phyloP scores from a whole-genome alignment of 2,888 invertebrate genomes.

The Augochlorella aurata region DNA sequence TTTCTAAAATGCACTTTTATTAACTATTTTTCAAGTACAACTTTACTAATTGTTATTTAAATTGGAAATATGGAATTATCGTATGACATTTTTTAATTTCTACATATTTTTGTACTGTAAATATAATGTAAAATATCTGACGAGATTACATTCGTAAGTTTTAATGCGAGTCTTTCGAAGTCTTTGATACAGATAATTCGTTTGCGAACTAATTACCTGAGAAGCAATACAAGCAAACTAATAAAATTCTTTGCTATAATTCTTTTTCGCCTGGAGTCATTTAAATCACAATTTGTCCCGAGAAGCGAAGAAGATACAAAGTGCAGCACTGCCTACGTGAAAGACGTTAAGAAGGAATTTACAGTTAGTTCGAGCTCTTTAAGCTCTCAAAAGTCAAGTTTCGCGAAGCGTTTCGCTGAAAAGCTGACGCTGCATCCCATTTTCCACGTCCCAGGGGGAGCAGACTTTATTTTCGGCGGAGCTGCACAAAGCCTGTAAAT shows the following conservation, averaged over 20 bases:
- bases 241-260: not conserved
- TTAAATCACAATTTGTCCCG: slow-evolving; percentile 16
- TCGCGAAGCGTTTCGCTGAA: slow-evolving; percentile 24
- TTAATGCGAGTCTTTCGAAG: not conserved
- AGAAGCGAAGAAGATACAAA: slow-evolving; percentile 8
- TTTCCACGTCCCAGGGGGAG: slow-evolving; percentile 23
- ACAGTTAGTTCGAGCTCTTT: slow-evolving; percentile 29
- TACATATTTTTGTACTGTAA: not conserved
- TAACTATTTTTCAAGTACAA: not conserved
- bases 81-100: not conserved
- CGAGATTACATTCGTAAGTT: not conserved
- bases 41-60: not conserved
- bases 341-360: slow-evolving; percentile 53
- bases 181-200: not conserved
- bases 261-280: not conserved
- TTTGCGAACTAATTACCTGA: not conserved
- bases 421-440: slow-evolving; percentile 34
- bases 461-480: slow-evolving; percentile 25
- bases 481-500: not conserved
- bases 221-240: not conserved
- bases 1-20: not conserved
- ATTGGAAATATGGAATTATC: not conserved
- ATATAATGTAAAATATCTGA: not conserved
- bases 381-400: slow-evolving; percentile 45
- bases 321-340: slow-evolving; percentile 24